phyloP scores from a whole-genome alignment of 2,797 vertebrate species.

The Triplophysa yarkandensis region DNA sequence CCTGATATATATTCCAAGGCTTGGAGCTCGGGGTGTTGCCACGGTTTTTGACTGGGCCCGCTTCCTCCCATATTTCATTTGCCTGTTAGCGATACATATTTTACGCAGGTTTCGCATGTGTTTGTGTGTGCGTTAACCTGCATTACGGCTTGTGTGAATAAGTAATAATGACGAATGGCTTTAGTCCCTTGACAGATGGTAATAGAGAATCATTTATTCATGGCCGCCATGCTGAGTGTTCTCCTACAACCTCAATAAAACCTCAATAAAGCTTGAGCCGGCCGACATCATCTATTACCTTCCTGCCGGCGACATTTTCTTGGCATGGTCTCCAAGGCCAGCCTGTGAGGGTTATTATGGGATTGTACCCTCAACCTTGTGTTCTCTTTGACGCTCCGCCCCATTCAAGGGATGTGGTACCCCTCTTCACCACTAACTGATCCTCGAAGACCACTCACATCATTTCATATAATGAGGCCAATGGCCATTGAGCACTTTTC shows the following conservation, averaged over 20 bases:
- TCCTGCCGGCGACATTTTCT: conserved; percentile 36
- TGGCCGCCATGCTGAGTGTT: conserved; percentile 46
- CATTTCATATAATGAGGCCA: conserved; percentile 46
- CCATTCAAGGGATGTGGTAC: conserved; percentile 32
- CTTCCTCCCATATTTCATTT: conserved; percentile 54
- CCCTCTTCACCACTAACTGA: conserved; percentile 23
- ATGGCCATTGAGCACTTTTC: conserved; percentile 22
- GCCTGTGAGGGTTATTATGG: conserved; percentile 39
- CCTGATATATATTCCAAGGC: conserved; percentile 47
- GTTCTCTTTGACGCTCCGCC: conserved; percentile 34
- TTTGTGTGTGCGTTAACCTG: conserved; percentile 43
- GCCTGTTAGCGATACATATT: conserved; percentile 52
- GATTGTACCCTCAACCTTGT: conserved; percentile 47
- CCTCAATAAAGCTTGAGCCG: conserved; percentile 52
- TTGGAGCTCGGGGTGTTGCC: conserved; percentile 33
- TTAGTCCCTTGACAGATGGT: conserved; percentile 52
- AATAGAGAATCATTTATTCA: conserved; percentile 62
- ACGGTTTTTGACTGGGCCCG: conserved; percentile 40
- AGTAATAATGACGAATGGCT: conserved; percentile 59
- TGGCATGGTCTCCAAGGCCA: conserved; percentile 52
- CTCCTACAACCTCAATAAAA: conserved; percentile 58
- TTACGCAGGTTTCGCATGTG: conserved; percentile 25
- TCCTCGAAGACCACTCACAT: conserved; percentile 26
- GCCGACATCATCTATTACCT: conserved; percentile 55
- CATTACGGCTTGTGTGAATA: conserved; percentile 56